phyloP scores from a whole-genome alignment of 92 coral and sea anemone species.

The Phenganax marumi region DNA sequence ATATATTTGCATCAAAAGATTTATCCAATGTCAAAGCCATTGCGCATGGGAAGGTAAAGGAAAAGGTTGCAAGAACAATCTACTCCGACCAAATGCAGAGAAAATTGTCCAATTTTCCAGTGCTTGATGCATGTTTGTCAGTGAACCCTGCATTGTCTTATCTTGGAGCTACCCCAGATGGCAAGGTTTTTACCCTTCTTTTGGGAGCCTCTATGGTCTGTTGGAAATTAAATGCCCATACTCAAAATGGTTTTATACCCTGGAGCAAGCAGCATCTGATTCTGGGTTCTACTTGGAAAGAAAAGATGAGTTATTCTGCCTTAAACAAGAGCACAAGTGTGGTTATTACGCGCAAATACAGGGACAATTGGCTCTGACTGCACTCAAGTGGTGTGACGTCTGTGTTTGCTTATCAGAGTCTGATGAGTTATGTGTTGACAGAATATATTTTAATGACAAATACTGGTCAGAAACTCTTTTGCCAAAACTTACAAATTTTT shows the following conservation, averaged over 20 bases:
- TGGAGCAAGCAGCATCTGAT: conserved; percentile 43
- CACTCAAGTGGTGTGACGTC: conserved; percentile 58
- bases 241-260: conserved; percentile 28
- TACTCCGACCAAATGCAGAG: conserved; percentile 61
- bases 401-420: conserved; percentile 47
- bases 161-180: conserved; percentile 67
- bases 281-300: conserved; percentile 31
- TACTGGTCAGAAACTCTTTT: conserved; percentile 44
- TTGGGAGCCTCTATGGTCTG: conserved; percentile 20
- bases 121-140: too few relatives aligned
- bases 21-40: conserved; percentile 54
- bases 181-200: conserved; percentile 61
- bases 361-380: conserved; percentile 57
- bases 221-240: conserved; percentile 58
- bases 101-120: too few relatives aligned
- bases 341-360: conserved; percentile 63
- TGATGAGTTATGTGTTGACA: conserved; percentile 47
- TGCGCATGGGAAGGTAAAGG: conserved; percentile 56
- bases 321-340: conserved; percentile 45
- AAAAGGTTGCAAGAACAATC: conserved; percentile 50
- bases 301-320: too few relatives aligned
- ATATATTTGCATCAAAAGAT: conserved; percentile 50
- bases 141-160: conserved; percentile 56
- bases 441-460: conserved; percentile 40
- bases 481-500: conserved; percentile 45